A percentile compares a stretch with the other conserved stretches of the same genome.
These are phyloP conservation scores for Tauraco hartlaubi DNA, from an alignment of 2,797 vertebrate species.

Conservation along the genomic window DNA sequence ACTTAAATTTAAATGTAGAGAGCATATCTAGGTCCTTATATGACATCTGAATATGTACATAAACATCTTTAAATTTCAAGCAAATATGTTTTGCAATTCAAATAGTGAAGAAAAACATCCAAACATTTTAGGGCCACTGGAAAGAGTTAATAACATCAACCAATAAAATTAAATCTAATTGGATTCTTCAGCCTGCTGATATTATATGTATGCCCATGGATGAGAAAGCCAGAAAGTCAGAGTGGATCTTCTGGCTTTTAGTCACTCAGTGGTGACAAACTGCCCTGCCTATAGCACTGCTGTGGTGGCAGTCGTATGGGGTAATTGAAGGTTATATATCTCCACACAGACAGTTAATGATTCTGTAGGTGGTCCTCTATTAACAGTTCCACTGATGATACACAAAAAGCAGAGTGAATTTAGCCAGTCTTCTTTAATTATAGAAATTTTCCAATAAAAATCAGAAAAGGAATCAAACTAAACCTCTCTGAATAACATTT, in stretches of 20 bases:
- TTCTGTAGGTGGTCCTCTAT: background rate
- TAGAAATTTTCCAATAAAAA: background rate
- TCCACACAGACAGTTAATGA: background rate
- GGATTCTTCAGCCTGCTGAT: background rate
- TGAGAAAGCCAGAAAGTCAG: background rate
- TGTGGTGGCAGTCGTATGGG: background rate
- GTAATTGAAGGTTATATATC: background rate
- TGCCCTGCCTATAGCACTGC: background rate
- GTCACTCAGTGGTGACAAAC: background rate
- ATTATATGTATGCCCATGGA: background rate
- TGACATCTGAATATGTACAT: background rate
- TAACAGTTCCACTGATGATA: background rate
- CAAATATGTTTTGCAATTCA: background rate
- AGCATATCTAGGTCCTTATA: background rate
- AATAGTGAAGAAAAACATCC: background rate
- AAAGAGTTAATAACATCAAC: background rate
- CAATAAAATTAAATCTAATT: background rate
- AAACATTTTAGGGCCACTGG: background rate
- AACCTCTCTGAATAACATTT: background rate
- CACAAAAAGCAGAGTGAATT: background rate
- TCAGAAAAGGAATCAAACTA: constrained; percentile 23
- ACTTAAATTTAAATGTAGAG: background rate
- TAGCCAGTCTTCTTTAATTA: constrained; percentile 12
- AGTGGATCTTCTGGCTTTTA: background rate
- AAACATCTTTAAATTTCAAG: background rate